These are phyloP conservation scores for Chrysochloris asiatica DNA, from an alignment of 2,113 vertebrate species.

Conservation along the genomic window DNA sequence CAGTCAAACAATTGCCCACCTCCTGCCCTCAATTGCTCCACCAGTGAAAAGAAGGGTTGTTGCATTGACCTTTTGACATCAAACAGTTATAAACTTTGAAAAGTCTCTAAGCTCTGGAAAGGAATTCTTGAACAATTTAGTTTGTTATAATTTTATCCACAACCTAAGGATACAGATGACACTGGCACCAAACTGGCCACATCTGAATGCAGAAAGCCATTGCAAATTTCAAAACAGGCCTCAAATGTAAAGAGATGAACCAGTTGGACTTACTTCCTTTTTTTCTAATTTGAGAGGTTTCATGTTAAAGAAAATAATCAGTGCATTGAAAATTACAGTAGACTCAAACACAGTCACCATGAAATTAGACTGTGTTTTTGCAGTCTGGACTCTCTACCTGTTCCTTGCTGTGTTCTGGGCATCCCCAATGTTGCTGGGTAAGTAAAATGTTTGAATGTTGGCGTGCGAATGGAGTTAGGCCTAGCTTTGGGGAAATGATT, in stretches of 20 bases:
- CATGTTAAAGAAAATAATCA: conserved; percentile 30
- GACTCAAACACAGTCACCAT: background rate
- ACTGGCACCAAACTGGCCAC: background rate
- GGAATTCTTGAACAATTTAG: background rate
- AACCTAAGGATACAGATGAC: background rate
- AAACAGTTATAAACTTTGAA: background rate
- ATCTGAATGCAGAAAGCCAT: background rate
- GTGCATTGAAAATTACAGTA: conserved; percentile 14
- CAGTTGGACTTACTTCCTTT: conserved; percentile 75
- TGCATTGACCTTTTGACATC: background rate
- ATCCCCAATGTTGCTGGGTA: conserved; percentile 51
- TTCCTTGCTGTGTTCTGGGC: conserved; percentile 41
- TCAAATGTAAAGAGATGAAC: conserved; percentile 47
- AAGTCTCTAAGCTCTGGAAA: background rate
- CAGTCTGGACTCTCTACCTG: background rate
- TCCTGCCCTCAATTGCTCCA: background rate
- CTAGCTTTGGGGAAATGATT: background rate
- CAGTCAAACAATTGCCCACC: background rate
- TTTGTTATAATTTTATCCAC: background rate
- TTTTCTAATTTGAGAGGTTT: conserved; percentile 76
- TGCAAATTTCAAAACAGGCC: background rate
- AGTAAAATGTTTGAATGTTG: conserved; percentile 29
- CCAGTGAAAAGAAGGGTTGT: background rate
- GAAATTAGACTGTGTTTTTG: background rate
- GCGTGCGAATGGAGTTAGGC: background rate